Conservation (phyloP, 2,888 invertebrate genomes). For the Hypena proboscidalis region DNA sequence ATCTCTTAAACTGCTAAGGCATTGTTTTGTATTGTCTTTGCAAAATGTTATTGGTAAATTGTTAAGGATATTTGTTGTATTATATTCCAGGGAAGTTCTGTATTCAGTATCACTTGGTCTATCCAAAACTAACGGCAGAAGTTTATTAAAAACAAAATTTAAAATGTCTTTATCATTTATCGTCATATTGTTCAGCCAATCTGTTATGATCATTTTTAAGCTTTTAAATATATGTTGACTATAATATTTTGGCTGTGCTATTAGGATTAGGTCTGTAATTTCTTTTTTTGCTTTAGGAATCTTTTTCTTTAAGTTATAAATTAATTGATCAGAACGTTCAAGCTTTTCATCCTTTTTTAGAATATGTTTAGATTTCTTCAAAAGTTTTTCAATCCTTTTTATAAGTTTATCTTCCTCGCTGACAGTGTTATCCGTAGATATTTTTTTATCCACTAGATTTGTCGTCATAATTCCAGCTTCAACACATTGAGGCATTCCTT, state of each 20-base stretch:
- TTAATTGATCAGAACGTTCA: constrained; percentile 37
- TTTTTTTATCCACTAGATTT: too few relatives aligned
- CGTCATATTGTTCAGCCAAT: constrained; percentile 31
- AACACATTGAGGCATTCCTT: too few relatives aligned
- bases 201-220: constrained; percentile 12
- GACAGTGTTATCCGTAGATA: constrained; percentile 40
- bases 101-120: constrained; percentile 27
- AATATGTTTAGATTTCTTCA: constrained; percentile 27
- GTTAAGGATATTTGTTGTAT: constrained; percentile 25
- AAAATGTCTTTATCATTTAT: constrained; percentile 32
- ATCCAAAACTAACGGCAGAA: constrained; percentile 29
- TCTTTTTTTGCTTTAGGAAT: not conserved
- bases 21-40: constrained; percentile 17
- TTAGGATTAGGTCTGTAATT: constrained; percentile 8
- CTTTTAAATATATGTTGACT: constrained; percentile 19
- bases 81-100: constrained; percentile 16
- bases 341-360: constrained; percentile 27
- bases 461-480: too few relatives aligned
- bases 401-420: constrained; percentile 43
- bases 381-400: constrained; percentile 41
- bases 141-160: constrained; percentile 24
- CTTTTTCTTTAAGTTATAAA: constrained; percentile 27
- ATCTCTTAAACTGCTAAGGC: constrained; percentile 16
- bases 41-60: constrained; percentile 23
- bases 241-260: constrained; percentile 19